Conservation (phyloP, 2,888 invertebrate species). For the Eristalinus sepulchralis region DNA sequence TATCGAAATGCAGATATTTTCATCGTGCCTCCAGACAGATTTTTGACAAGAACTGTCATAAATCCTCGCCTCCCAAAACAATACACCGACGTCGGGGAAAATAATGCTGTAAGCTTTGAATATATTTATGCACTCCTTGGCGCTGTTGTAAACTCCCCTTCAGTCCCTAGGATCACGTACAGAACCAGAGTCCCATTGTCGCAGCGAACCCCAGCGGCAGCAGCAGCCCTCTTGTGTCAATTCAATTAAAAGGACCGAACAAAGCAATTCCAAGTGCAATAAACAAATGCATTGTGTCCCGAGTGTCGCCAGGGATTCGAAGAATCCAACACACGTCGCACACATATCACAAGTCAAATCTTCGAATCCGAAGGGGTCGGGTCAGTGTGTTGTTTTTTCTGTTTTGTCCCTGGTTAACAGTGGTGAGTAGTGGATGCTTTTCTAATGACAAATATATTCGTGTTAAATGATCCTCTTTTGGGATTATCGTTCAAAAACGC, state of each 20-base stretch:
- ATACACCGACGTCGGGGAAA: no score
- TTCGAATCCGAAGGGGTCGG: conserved; percentile 6
- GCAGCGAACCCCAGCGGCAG: neutral
- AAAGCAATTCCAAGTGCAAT: neutral
- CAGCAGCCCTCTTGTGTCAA: neutral
- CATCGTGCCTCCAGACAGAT: no score
- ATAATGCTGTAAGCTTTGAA: no score
- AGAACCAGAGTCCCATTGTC: neutral
- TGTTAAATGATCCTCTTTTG: conserved; percentile 51
- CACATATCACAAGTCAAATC: conserved; percentile 45
- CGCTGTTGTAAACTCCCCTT: neutral
- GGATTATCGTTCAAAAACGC: conserved; percentile 38
- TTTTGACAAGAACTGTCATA: no score
- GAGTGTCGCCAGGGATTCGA: conserved; percentile 41
- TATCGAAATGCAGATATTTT: no score
- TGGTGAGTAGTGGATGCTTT: neutral
- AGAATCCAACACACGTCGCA: conserved; percentile 9
- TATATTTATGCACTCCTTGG: no score
- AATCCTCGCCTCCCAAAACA: no score
- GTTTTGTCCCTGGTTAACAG: neutral
- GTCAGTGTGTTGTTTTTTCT: neutral
- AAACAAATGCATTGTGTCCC: neutral
- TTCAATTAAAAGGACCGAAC: neutral
- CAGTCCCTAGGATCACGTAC: neutral
- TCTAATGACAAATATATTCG: conserved; percentile 45